Evolutionary conservation across 2,797 vertebrate genomes (phyloP), one percentile per base, ranked within the genome.

Genomic region (Urophycis tenuis): DNA sequence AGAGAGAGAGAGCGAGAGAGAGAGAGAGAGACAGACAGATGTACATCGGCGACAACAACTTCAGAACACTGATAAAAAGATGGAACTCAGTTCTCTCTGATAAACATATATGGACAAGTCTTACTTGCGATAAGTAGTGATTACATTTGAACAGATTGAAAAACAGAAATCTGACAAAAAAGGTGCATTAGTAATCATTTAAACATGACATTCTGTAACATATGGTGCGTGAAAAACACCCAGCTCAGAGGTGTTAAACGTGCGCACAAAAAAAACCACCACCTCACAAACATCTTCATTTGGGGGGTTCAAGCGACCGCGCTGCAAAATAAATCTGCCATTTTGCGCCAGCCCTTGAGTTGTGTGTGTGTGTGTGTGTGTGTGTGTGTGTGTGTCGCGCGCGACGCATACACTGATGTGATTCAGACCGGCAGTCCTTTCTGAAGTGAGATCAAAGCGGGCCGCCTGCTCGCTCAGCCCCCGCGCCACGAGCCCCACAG

Each of bases 391-490:
- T 85, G 87, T 91, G 89, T 92, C n/a, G n/a, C n/a, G n/a, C n/a
- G n/a, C n/a, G n/a, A n/a, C n/a, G n/a, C n/a, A n/a, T n/a, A n/a
- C n/a, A n/a, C n/a, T 92, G 92, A 90, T 91, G 90, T 12, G 87
- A 92, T 90, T 91, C 88, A 91, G 90, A 89, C 90, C 91, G 91
- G 83, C 91, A 89, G 88, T 92, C 90, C 90, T 92, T 91, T 91
- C 88, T 91, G 90, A 92, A 93, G 92, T 91, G 90, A 92, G 92
- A 93, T 94, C 92, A 94, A 94, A 94, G 93, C 87, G 81, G 83
- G 91, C 86, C 87, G 88, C 90, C 91, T 92, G 89, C 88, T 88
- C 92, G 89, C 90, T 89, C 89, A 87, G 88, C 91, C 88, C 90
- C 90, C 93, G 90, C 19, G 45, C 93, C 90, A 87, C 85, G 89